Percentiles rank a stretch among this genome's conserved stretches.
Evolutionary conservation across 2,888 invertebrate genomes (phyloP).

Genomic region (Urechis unicinctus): DNA sequence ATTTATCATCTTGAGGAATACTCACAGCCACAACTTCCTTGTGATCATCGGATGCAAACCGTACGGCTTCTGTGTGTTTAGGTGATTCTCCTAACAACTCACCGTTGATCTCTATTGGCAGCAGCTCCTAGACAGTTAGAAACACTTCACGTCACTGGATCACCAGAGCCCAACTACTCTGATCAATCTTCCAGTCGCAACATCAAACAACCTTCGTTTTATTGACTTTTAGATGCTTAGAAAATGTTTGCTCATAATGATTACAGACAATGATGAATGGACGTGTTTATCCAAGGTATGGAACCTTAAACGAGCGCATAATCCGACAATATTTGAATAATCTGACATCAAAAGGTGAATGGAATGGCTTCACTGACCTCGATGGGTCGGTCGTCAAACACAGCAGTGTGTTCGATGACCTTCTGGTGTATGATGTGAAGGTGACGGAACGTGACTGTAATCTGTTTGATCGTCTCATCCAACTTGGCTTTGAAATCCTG

Average conservation of each 20-base stretch:
- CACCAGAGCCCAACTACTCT: too few species aligned
- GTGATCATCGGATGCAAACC: conserved; percentile 4
- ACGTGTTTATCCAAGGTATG: too few species aligned
- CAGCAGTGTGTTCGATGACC: not conserved
- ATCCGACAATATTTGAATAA: too few species aligned
- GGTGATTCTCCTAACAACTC: conserved; percentile 6
- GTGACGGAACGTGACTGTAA: not conserved
- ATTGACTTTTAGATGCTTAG: too few species aligned
- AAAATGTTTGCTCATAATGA: too few species aligned
- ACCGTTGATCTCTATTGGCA: conserved; percentile 5
- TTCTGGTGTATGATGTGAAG: not conserved
- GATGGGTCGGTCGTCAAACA: not conserved
- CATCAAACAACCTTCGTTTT: too few species aligned
- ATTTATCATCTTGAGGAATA: not conserved
- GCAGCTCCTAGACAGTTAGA: conserved; percentile 2
- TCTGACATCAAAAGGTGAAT: too few species aligned
- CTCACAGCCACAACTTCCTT: not conserved
- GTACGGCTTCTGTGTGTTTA: conserved; percentile 4
- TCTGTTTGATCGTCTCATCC: not conserved
- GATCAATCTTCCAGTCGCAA: too few species aligned
- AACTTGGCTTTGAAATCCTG: not conserved
- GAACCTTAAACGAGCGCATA: too few species aligned
- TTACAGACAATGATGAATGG: too few species aligned
- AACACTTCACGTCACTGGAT: too few species aligned
- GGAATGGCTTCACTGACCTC: too few species aligned